phyloP scores from a whole-genome alignment of 2,113 vertebrate species.

The Triplophysa siluroides region DNA sequence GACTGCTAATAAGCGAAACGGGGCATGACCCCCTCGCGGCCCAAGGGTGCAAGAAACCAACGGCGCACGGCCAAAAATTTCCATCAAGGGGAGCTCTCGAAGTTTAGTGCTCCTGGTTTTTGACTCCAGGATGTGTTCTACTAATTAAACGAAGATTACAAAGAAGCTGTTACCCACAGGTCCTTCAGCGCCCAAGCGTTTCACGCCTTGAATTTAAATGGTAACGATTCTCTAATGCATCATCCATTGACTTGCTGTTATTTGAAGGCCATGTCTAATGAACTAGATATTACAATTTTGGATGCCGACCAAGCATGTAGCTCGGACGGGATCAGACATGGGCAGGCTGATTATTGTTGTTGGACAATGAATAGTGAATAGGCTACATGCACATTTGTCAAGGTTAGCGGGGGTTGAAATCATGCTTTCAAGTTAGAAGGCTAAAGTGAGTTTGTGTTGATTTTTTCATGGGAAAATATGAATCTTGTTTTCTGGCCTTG shows the following conservation, averaged over 20 bases:
- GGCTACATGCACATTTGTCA: background rate
- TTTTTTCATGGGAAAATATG: background rate
- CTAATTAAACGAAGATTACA: slow-evolving; percentile 62
- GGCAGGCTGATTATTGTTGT: background rate
- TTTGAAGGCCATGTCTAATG: slow-evolving; percentile 36
- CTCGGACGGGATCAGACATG: background rate
- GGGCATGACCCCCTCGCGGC: slow-evolving; percentile 47
- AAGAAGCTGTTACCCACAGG: slow-evolving; percentile 39
- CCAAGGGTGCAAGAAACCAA: slow-evolving; percentile 51
- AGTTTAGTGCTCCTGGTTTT: slow-evolving; percentile 47
- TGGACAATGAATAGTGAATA: background rate
- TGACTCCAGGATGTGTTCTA: slow-evolving; percentile 46
- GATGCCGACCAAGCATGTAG: background rate
- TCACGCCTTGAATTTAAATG: slow-evolving; percentile 51
- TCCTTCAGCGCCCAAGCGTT: slow-evolving; percentile 41
- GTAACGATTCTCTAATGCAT: background rate
- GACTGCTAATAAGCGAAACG: slow-evolving; percentile 51
- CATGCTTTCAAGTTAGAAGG: background rate
- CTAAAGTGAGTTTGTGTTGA: background rate
- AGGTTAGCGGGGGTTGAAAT: background rate
- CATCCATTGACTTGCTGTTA: slow-evolving; percentile 6
- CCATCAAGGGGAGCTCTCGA: slow-evolving; percentile 41
- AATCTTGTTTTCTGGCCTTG: slow-evolving; percentile 11
- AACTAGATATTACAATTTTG: slow-evolving; percentile 18
- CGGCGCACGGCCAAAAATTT: slow-evolving; percentile 48